phyloP scores from a whole-genome alignment of 2,888 invertebrate species.

The Poecilobothrus nobilitatus region DNA sequence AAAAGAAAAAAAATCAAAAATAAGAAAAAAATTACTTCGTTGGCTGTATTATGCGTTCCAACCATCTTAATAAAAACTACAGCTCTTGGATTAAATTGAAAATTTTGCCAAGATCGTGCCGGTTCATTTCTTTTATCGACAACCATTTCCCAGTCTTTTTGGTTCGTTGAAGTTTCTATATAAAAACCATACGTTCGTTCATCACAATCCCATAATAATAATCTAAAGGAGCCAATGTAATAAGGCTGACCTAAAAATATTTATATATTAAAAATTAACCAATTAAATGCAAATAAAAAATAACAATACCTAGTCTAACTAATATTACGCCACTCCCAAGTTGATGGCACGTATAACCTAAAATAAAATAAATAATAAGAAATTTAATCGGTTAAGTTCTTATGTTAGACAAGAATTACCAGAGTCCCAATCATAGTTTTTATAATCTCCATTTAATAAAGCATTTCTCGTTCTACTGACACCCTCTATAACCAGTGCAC shows the following conservation, averaged over 20 bases:
- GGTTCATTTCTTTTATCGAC: slow-evolving; percentile 78
- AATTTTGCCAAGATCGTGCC: slow-evolving; percentile 90
- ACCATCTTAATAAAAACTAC: slow-evolving; percentile 91
- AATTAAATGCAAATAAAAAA: no score
- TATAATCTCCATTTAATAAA: slow-evolving; percentile 87
- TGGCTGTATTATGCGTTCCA: slow-evolving; percentile 94
- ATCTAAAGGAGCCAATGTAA: slow-evolving; percentile 77
- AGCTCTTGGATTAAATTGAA: slow-evolving; percentile 73
- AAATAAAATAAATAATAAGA: background rate
- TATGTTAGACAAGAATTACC: slow-evolving; percentile 35
- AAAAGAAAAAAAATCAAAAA: slow-evolving; percentile 7
- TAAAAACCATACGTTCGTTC: slow-evolving; percentile 92
- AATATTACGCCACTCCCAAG: slow-evolving; percentile 88
- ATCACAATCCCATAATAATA: slow-evolving; percentile 96
- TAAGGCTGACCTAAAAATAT: slow-evolving; percentile 71
- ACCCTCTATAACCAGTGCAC: slow-evolving; percentile 93
- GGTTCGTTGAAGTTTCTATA: slow-evolving; percentile 88
- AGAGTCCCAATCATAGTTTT: slow-evolving; percentile 96
- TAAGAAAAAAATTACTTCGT: slow-evolving; percentile 58
- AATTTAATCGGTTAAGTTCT: background rate
- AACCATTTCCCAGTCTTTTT: slow-evolving; percentile 85
- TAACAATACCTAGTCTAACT: slow-evolving; percentile 79
- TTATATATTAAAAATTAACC: background rate
- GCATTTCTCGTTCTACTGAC: slow-evolving; percentile 90
- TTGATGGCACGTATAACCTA: slow-evolving; percentile 90